These are phyloP conservation scores for Eilema caniola DNA, from an alignment of 2,888 invertebrate species.

Conservation along the genomic window DNA sequence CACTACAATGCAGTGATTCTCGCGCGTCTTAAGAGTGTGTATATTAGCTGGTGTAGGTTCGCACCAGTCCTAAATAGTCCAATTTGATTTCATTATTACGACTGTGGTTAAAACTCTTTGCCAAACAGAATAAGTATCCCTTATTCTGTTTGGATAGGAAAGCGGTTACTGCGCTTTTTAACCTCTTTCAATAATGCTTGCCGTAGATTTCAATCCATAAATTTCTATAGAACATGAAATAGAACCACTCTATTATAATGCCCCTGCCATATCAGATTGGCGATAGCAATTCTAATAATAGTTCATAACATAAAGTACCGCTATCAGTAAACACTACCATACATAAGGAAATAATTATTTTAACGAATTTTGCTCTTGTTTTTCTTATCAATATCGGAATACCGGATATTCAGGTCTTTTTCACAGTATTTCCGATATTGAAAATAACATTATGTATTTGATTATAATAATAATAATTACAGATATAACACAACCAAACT, in stretches of 20 bases:
- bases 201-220: neutral
- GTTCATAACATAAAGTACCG: constrained; percentile 4
- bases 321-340: neutral
- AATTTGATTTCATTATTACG: too few relatives aligned
- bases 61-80: too few relatives aligned
- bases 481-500: too few relatives aligned
- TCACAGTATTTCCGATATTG: neutral
- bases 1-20: too few relatives aligned
- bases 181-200: neutral
- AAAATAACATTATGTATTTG: neutral
- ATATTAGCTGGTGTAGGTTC: too few relatives aligned
- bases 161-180: neutral
- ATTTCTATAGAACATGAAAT: neutral
- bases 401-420: neutral
- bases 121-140: neutral
- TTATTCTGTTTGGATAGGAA: neutral
- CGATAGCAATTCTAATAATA: constrained; percentile 4
- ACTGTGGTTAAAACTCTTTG: too few relatives aligned
- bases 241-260: neutral
- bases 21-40: too few relatives aligned
- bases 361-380: constrained; percentile 1
- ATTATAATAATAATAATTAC: too few relatives aligned
- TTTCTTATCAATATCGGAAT: neutral
- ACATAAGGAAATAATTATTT: neutral
- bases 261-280: neutral